phyloP scores from a whole-genome alignment of 2,888 invertebrate species.

The Agonum fuliginosum region DNA sequence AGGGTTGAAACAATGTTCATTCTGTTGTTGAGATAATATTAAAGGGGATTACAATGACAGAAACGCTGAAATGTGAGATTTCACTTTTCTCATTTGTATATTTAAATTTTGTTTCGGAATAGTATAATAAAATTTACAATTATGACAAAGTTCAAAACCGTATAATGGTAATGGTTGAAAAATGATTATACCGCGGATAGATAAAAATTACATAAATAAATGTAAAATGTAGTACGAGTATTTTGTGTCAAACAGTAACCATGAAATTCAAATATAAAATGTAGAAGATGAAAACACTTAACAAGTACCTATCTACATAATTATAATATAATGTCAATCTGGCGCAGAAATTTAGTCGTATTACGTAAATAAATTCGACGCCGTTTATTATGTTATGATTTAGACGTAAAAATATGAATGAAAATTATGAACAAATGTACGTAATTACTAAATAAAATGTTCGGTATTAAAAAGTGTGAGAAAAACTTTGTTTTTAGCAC shows the following conservation, averaged over 20 bases:
- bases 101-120: slow-evolving; percentile 23
- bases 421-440: slow-evolving; percentile 25
- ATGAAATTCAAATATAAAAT: too few relatives aligned
- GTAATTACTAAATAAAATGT: slow-evolving; percentile 28
- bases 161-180: too few relatives aligned
- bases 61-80: slow-evolving; percentile 4
- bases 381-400: slow-evolving; percentile 1
- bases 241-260: too few relatives aligned
- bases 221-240: too few relatives aligned
- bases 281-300: too few relatives aligned
- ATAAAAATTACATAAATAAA: too few relatives aligned
- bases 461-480: slow-evolving; percentile 12
- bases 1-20: slow-evolving; percentile 26
- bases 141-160: neutral
- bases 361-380: too few relatives aligned
- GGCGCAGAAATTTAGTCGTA: too few relatives aligned
- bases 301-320: too few relatives aligned
- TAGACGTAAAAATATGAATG: slow-evolving; percentile 3
- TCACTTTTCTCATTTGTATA: slow-evolving; percentile 7
- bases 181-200: too few relatives aligned
- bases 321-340: too few relatives aligned
- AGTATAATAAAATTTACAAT: too few relatives aligned
- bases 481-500: slow-evolving; percentile 13
- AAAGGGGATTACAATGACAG: slow-evolving; percentile 37
- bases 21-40: slow-evolving; percentile 29